phyloP scores from a whole-genome alignment of 2,888 invertebrate species.

The Drosophila koepferae region DNA sequence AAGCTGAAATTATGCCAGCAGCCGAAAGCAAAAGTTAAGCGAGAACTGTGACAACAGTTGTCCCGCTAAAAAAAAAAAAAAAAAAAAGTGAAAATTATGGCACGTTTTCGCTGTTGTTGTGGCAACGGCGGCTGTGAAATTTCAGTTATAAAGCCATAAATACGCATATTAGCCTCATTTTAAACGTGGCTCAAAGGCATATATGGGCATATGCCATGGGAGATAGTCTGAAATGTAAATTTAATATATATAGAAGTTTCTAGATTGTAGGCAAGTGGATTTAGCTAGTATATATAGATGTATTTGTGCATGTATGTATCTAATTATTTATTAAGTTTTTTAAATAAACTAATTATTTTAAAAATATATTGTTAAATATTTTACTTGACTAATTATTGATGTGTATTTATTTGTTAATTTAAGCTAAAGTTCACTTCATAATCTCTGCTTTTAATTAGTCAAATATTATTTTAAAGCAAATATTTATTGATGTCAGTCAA shows the following conservation, averaged over 20 bases:
- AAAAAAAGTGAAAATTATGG: slow-evolving; percentile 51
- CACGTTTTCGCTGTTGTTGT: slow-evolving; percentile 44
- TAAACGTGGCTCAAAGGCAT: slow-evolving; percentile 30
- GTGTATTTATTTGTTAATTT: too few relatives aligned
- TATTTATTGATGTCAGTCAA: too few relatives aligned
- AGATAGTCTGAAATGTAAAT: background rate
- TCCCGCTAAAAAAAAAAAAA: background rate
- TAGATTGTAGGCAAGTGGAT: background rate
- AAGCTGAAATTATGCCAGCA: slow-evolving; percentile 50
- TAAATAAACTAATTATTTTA: too few relatives aligned
- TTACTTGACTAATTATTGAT: too few relatives aligned
- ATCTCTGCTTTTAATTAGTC: too few relatives aligned
- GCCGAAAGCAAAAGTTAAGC: slow-evolving; percentile 68
- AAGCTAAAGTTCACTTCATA: too few relatives aligned
- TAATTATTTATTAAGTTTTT: too few relatives aligned
- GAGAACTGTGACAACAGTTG: slow-evolving; percentile 53
- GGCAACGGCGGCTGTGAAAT: slow-evolving; percentile 35
- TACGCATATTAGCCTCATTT: slow-evolving; percentile 81
- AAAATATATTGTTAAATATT: too few relatives aligned
- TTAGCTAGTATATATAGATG: background rate
- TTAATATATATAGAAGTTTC: background rate
- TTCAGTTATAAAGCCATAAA: slow-evolving; percentile 64
- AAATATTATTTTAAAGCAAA: too few relatives aligned
- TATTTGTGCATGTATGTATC: slow-evolving; percentile 1
- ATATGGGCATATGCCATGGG: background rate